Percentiles rank a stretch among this genome's conserved stretches.
Evolutionary conservation across 2,797 vertebrate species (phyloP).

Genomic region (Nasua narica): DNA sequence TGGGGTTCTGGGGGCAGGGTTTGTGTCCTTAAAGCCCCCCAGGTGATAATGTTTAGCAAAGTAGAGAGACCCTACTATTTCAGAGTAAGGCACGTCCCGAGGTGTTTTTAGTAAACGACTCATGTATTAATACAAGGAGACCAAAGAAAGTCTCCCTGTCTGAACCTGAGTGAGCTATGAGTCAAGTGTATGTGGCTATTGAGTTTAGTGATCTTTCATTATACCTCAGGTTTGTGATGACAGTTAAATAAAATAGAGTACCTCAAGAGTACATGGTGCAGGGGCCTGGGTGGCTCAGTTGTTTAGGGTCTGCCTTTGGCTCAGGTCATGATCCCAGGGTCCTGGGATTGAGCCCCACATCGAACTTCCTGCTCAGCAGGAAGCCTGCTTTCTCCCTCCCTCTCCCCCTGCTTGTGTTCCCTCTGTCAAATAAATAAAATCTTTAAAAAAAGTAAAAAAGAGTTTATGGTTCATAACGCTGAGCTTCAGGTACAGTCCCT

Average conservation of each 20-base stretch:
- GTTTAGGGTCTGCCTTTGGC: no score
- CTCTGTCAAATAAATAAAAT: no score
- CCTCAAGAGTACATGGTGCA: background rate
- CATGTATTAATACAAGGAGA: background rate
- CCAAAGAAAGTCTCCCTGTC: background rate
- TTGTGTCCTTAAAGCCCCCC: background rate
- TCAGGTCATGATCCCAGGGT: no score
- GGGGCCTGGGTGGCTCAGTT: no score
- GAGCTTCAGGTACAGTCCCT: background rate
- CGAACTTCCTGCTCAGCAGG: no score
- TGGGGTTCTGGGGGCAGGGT: background rate
- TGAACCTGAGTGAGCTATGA: background rate
- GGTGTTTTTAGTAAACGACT: background rate
- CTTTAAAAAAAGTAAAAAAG: background rate
- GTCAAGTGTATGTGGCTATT: background rate
- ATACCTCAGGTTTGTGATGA: constrained; percentile 9
- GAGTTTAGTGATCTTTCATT: constrained; percentile 21
- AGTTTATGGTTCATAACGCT: background rate
- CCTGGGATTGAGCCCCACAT: no score
- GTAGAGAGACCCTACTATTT: background rate
- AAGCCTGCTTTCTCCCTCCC: no score
- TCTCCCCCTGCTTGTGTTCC: no score
- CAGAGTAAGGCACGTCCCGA: background rate
- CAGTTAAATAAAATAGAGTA: background rate
- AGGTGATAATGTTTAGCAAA: background rate